Percentiles rank a stretch among this genome's conserved stretches.
phyloP scores from a whole-genome alignment of 2,888 invertebrate species.

The Tenodera sinensis region DNA sequence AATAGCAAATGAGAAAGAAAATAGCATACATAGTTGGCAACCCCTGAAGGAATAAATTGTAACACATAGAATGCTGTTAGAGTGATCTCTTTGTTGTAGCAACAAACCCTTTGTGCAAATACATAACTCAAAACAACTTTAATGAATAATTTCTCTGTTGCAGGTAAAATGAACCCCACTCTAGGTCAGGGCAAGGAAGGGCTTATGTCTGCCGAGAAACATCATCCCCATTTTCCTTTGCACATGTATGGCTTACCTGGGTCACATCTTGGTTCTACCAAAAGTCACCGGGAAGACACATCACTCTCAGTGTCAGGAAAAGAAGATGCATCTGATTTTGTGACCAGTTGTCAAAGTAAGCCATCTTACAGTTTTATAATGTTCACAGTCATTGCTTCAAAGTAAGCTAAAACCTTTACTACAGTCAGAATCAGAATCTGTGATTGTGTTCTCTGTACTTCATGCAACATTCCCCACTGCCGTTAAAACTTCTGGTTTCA shows the following conservation, averaged over 20 bases:
- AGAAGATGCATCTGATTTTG: constrained; percentile 58
- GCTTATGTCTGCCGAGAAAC: constrained; percentile 40
- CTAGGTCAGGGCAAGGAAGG: constrained; percentile 39
- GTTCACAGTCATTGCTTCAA: not conserved
- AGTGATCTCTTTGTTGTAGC: not conserved
- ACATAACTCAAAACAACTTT: not conserved
- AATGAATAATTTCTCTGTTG: not conserved
- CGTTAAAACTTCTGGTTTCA: too few species aligned
- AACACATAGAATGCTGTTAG: too few species aligned
- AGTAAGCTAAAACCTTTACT: not conserved
- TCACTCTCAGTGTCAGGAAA: constrained; percentile 41
- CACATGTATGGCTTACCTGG: constrained; percentile 46
- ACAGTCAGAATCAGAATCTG: too few species aligned
- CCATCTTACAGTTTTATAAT: not conserved
- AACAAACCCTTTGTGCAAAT: too few species aligned
- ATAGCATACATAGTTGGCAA: too few species aligned
- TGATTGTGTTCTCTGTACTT: too few species aligned
- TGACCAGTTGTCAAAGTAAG: constrained; percentile 51
- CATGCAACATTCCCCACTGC: too few species aligned
- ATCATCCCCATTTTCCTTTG: constrained; percentile 39
- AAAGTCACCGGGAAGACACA: constrained; percentile 39
- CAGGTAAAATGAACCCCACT: constrained; percentile 27
- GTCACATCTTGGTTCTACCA: constrained; percentile 21
- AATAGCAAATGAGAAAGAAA: too few species aligned
- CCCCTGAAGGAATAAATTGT: too few species aligned